Evolutionary conservation across 2,113 vertebrate species (phyloP).

Genomic region (Ahaetulla prasina): DNA sequence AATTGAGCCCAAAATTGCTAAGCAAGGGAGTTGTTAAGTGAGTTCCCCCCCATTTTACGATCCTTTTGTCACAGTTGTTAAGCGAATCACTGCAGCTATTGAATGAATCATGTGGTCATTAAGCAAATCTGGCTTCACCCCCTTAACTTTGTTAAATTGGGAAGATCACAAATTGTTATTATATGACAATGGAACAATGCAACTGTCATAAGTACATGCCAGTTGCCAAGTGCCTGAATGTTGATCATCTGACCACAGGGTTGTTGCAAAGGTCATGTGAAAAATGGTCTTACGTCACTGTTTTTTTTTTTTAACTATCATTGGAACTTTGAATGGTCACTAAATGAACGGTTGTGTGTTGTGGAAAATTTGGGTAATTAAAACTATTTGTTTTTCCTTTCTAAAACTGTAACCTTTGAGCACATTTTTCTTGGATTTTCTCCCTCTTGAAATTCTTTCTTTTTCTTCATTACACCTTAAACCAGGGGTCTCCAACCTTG

Average conservation of each 20-base stretch:
- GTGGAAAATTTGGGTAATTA: not conserved
- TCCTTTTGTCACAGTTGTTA: not conserved
- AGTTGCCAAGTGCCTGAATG: not conserved
- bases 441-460: not conserved
- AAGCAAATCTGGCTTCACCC: not conserved
- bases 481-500: too few relatives aligned
- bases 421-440: not conserved
- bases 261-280: not conserved
- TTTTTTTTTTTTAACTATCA: not conserved
- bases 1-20: not conserved
- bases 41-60: not conserved
- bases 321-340: not conserved
- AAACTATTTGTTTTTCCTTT: not conserved
- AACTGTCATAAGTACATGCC: not conserved
- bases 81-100: not conserved
- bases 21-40: not conserved
- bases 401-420: not conserved
- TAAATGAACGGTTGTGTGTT: not conserved
- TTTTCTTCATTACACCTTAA: not conserved
- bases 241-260: not conserved
- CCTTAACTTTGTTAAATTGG: not conserved
- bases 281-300: not conserved
- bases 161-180: not conserved
- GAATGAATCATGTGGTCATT: not conserved
- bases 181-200: not conserved